phyloP scores from a whole-genome alignment of 2,797 vertebrate genomes.

The Orestias chungarensis region DNA sequence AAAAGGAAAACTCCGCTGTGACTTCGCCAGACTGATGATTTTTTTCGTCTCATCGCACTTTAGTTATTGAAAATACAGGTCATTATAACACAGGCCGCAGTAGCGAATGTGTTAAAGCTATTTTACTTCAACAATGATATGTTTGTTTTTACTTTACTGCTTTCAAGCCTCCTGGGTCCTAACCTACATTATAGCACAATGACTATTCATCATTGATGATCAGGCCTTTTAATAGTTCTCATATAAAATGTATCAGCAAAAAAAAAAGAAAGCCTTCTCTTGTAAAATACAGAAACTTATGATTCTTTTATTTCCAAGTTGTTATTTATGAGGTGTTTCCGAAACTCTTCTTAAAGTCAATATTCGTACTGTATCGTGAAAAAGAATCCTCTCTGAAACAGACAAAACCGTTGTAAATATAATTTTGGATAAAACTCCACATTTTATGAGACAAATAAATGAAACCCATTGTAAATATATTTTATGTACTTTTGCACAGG shows the following conservation, averaged over 20 bases:
- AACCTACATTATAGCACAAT: constrained; percentile 80
- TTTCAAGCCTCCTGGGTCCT: constrained; percentile 65
- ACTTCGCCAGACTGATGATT: constrained; percentile 37
- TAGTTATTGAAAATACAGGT: constrained; percentile 48
- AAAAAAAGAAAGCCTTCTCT: constrained; percentile 39
- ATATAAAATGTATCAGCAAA: constrained; percentile 68
- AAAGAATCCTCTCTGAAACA: too few species aligned
- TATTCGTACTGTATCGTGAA: too few species aligned
- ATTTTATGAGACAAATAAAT: too few species aligned
- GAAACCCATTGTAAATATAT: too few species aligned
- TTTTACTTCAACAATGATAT: constrained; percentile 70
- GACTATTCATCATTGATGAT: constrained; percentile 81
- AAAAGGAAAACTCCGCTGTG: constrained; percentile 27
- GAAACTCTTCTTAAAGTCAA: too few species aligned
- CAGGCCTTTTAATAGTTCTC: constrained; percentile 74
- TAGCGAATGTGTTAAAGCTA: constrained; percentile 55
- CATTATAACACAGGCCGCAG: constrained; percentile 37
- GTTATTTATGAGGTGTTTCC: neutral
- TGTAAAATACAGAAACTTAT: constrained; percentile 17
- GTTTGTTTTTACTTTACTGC: constrained; percentile 72
- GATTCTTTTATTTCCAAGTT: neutral
- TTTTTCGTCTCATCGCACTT: constrained; percentile 27
- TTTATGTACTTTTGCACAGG: too few species aligned
- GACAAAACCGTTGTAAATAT: too few species aligned
- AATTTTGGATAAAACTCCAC: too few species aligned